Evolutionary conservation across 2,113 vertebrate species (phyloP).

Genomic region (Phyllopteryx taeniolatus): DNA sequence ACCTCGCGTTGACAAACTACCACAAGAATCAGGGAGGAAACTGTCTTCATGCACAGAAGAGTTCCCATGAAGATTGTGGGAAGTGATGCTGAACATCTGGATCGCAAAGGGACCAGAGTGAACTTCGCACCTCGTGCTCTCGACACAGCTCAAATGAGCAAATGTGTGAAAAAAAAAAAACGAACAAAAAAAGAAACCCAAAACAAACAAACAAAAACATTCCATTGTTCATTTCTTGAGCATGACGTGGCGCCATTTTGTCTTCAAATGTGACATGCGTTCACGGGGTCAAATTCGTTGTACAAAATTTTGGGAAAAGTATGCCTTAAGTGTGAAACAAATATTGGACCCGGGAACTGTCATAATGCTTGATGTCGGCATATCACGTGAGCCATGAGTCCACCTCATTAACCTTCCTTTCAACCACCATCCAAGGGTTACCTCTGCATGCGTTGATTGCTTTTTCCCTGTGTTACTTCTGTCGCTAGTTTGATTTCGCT

Average conservation of each 20-base stretch:
- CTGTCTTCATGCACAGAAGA: background rate
- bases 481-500: too few relatives aligned
- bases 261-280: background rate
- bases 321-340: background rate
- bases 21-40: background rate
- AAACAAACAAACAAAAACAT: background rate
- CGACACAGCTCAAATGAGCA: background rate
- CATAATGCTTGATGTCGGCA: too few relatives aligned
- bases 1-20: slow-evolving; percentile 6
- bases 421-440: too few relatives aligned
- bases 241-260: background rate
- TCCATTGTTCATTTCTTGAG: background rate
- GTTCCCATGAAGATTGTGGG: background rate
- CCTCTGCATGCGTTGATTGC: too few relatives aligned
- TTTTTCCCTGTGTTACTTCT: background rate
- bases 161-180: background rate
- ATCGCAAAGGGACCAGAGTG: background rate
- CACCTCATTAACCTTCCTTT: too few relatives aligned
- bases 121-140: background rate
- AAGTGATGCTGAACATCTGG: slow-evolving; percentile 2
- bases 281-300: too few relatives aligned
- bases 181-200: too few relatives aligned
- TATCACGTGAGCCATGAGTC: background rate
- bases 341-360: background rate
- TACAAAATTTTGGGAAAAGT: background rate